A percentile compares a stretch with the other conserved stretches of the same genome.
phyloP scores from a whole-genome alignment of 2,113 vertebrate genomes.

The Alethe diademata region DNA sequence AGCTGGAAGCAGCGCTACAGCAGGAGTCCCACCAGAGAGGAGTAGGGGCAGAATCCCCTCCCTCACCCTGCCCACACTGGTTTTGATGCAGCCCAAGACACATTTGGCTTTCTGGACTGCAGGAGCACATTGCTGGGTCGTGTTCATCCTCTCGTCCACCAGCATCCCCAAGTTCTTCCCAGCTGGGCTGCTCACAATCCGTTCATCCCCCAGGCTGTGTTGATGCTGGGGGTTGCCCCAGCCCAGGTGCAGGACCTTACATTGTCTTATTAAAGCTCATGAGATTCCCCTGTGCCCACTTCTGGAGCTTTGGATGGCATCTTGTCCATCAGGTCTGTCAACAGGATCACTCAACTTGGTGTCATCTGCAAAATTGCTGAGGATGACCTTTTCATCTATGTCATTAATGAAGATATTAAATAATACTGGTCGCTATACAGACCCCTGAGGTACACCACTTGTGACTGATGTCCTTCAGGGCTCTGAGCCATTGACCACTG shows the following conservation, averaged over 20 bases:
- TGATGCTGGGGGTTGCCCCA: fast-evolving
- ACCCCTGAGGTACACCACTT: neutral
- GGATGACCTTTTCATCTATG: neutral
- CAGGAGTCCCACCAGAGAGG: neutral
- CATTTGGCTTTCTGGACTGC: neutral
- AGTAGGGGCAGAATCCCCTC: neutral
- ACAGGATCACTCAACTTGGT: neutral
- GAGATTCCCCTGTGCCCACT: neutral
- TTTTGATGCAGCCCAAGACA: neutral
- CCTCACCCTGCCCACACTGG: neutral
- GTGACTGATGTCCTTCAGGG: neutral
- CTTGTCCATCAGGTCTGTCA: neutral
- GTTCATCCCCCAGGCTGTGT: neutral
- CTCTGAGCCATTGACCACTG: neutral
- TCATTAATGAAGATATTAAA: neutral
- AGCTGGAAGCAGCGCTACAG: neutral
- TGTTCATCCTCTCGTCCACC: neutral
- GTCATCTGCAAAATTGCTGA: neutral
- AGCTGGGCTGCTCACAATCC: fast-evolving
- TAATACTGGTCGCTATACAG: neutral
- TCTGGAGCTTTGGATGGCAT: neutral
- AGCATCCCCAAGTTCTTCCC: neutral
- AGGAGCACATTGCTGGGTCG: neutral
- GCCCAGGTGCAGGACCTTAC: neutral
- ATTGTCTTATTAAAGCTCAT: neutral